These are phyloP conservation scores for Bettongia penicillata DNA, from an alignment of 2,113 vertebrate genomes.

Conservation along the genomic window DNA sequence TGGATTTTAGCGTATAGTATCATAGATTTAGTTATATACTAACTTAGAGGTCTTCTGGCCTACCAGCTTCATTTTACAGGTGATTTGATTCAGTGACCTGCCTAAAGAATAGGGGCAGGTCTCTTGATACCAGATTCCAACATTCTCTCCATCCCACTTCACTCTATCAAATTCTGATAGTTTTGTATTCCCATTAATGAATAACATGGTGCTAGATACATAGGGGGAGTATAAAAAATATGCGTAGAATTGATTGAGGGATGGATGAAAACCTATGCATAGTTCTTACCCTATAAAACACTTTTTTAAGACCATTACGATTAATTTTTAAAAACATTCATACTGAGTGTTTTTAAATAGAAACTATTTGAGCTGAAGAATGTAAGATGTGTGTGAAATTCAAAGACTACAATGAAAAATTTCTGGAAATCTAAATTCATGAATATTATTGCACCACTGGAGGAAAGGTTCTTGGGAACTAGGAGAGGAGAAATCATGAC, in stretches of 20 bases:
- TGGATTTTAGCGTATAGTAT: neutral
- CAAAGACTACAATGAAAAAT: neutral
- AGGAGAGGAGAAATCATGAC: neutral
- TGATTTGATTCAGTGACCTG: neutral
- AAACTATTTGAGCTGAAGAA: neutral
- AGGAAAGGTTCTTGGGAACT: too few species aligned
- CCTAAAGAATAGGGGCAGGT: neutral
- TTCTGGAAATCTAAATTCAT: neutral
- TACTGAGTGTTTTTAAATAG: neutral
- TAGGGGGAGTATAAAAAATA: neutral
- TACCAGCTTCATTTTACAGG: neutral
- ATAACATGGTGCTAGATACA: neutral
- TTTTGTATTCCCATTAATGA: neutral
- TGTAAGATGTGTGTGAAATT: neutral
- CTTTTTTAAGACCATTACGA: neutral
- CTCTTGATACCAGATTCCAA: neutral
- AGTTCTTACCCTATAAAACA: neutral
- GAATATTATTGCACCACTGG: neutral
- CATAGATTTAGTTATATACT: neutral
- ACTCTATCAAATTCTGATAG: neutral
- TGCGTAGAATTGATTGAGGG: neutral
- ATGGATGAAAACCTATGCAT: neutral
- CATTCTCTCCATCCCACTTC: neutral
- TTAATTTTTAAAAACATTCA: neutral
- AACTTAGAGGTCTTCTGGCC: neutral